Base-by-base conservation (phyloP, 2,797 vertebrate genomes). In the Syngnathus rostellatus region DNA sequence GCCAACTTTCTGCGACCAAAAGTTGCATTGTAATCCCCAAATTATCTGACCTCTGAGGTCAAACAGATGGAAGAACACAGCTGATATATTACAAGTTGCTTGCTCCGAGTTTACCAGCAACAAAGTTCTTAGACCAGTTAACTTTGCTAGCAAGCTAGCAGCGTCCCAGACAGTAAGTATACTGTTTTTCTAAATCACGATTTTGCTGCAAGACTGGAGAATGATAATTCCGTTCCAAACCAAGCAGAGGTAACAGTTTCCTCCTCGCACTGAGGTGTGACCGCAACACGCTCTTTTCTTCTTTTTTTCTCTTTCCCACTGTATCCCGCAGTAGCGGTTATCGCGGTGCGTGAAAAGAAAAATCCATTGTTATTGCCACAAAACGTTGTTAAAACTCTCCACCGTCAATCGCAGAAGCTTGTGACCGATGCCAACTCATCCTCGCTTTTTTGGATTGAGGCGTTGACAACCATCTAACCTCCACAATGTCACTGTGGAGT, bases 1-100 rank as follows among this genome's bases (percentile, higher is more conserved):
- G 68, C 73, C 67, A 38, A 83, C 80, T 81, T 79, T 79, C 54
- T 12, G 11, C 8, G 3, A 2, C 12, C 23, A 45, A 1, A 62
- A 62, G 7, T 45, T 62, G 40, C 60, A 43, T 62, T 40, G 11
- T 43, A 43, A 21, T 62, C 12, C 5, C 11, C 3, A 25, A 16
- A 45, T 17, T 23, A 21, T 62, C 41, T 25, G 55, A 16, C 14
- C 41, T 46, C 41, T 21, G n/a, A 21, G 59, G 39, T 61, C 59
- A 23, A 31, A 16, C 12, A 17, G 21, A 25, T 45, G 41, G 6
- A 39, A 64, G 38, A 39, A 4, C 43, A 64, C 63, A 48, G 7
- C 2, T 46, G 21, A 45, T 62, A 45, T 62, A 16, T 45, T 6
- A 10, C 11, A 45, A 17, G 19, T 51, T 51, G 46, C 45, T 50